Evolutionary conservation across 2,888 invertebrate genomes (phyloP).

Genomic region (Drosophila austrosaltans): DNA sequence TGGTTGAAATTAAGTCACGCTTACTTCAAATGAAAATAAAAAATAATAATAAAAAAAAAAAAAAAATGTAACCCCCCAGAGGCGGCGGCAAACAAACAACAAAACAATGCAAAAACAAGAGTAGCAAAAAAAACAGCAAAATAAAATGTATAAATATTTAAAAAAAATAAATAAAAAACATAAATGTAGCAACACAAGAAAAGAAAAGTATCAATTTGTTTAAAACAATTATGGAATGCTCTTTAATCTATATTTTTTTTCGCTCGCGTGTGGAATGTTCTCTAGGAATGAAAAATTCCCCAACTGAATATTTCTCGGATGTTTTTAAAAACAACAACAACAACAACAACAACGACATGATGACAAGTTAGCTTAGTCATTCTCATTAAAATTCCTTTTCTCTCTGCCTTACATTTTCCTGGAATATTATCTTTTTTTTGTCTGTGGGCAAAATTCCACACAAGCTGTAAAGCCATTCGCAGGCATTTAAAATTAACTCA

Average conservation of each 20-base stretch:
- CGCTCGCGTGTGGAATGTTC: not conserved
- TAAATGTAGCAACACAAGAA: not conserved
- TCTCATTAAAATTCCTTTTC: not conserved
- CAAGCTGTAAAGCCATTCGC: not conserved
- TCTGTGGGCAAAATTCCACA: not conserved
- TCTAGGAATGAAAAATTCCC: not conserved
- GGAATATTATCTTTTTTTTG: not conserved
- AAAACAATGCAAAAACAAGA: conserved; percentile 29
- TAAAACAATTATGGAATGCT: conserved; percentile 13
- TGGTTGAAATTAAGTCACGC: conserved; percentile 61
- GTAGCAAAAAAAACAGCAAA: not conserved
- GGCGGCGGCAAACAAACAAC: conserved; percentile 14
- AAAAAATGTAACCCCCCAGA: conserved; percentile 21
- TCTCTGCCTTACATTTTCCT: not conserved
- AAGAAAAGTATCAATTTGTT: not conserved
- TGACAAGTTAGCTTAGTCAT: not conserved
- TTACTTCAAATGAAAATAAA: conserved; percentile 35
- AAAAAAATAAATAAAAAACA: not conserved
- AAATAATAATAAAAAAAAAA: conserved; percentile 29
- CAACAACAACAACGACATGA: no score
- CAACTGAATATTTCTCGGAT: not conserved
- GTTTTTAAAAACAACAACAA: not conserved
- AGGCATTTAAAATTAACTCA: not conserved
- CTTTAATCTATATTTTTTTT: conserved; percentile 1
- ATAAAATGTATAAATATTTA: conserved; percentile 3